Conservation (phyloP, 1,140 invertebrate species). For the Odontomachus brunneus region DNA sequence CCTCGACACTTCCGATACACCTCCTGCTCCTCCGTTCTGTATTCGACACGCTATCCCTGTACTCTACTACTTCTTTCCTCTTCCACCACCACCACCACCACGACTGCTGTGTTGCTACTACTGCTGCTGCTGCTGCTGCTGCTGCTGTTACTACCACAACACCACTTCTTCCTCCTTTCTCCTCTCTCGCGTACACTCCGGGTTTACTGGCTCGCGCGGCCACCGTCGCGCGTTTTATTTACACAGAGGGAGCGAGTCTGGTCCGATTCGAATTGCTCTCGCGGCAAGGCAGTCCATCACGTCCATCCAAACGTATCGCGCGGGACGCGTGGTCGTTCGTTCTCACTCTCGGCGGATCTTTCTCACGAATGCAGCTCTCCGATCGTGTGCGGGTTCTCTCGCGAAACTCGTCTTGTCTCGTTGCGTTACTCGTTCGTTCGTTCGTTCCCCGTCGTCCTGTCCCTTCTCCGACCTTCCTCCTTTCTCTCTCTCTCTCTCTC, state of each 20-base stretch:
- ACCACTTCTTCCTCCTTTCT: conserved; percentile 61
- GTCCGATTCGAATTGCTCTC: conserved; percentile 51
- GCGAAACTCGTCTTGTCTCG: conserved; percentile 29
- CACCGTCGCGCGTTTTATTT: conserved; percentile 63
- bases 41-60: conserved; percentile 3
- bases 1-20: conserved; percentile 68
- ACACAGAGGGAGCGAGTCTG: conserved; percentile 64
- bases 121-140: not conserved
- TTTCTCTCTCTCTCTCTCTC: no score
- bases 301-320: conserved; percentile 62
- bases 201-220: conserved; percentile 61
- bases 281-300: conserved; percentile 44
- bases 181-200: conserved; percentile 3
- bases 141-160: conserved; percentile 69
- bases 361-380: not conserved
- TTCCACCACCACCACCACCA: not conserved
- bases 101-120: no score
- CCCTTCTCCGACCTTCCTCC: no score
- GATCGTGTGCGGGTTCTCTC: conserved; percentile 19
- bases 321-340: conserved; percentile 28
- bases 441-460: conserved; percentile 14
- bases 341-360: not conserved
- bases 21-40: not conserved
- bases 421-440: conserved; percentile 26
- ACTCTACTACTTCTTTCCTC: conserved; percentile 51